phyloP scores from a whole-genome alignment of 2,797 vertebrate species.

The Novumbra hubbsi region DNA sequence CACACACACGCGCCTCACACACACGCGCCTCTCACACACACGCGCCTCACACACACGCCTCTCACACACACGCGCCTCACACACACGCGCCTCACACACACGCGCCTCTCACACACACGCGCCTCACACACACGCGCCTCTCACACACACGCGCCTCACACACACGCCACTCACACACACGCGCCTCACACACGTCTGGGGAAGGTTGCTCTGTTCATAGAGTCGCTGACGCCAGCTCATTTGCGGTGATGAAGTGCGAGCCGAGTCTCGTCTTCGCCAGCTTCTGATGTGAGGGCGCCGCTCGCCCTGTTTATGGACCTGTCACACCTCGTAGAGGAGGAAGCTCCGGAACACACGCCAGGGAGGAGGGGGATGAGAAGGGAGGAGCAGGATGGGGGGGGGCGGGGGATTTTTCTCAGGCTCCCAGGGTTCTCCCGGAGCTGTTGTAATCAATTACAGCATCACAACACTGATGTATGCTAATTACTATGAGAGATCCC shows the following conservation, averaged over 20 bases:
- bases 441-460: conserved; percentile 93
- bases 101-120: too few relatives aligned
- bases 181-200: background rate
- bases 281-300: conserved; percentile 3
- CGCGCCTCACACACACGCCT: too few relatives aligned
- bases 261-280: background rate
- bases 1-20: too few relatives aligned
- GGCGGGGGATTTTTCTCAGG: conserved; percentile 1
- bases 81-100: too few relatives aligned
- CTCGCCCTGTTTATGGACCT: background rate
- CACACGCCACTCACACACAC: too few relatives aligned
- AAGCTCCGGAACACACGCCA: background rate
- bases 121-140: too few relatives aligned
- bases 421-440: conserved; percentile 71
- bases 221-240: background rate
- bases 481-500: conserved; percentile 80
- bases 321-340: background rate
- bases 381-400: conserved; percentile 22
- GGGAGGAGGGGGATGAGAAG: conserved; percentile 15
- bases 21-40: too few relatives aligned
- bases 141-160: too few relatives aligned
- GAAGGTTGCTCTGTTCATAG: conserved; percentile 12
- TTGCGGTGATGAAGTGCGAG: conserved; percentile 13
- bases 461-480: conserved; percentile 89
- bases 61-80: too few relatives aligned